phyloP scores from a whole-genome alignment of 2,888 invertebrate genomes.

The Agonopterix arenella region DNA sequence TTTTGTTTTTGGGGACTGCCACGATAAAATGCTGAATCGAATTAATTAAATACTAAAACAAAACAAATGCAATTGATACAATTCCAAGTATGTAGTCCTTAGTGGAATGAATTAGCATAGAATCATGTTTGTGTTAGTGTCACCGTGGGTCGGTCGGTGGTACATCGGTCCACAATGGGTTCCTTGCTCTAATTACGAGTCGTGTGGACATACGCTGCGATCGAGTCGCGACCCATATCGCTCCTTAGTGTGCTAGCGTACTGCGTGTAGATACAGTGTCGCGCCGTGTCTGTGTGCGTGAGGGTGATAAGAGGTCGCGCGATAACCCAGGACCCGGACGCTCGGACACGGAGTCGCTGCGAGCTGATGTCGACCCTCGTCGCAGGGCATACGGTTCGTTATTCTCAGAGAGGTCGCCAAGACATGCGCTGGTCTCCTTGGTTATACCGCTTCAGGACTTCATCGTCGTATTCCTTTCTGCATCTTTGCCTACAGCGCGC shows the following conservation, averaged over 20 bases:
- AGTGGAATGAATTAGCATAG: no score
- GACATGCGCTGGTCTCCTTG: background rate
- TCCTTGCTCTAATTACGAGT: conserved; percentile 44
- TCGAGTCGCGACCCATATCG: conserved; percentile 33
- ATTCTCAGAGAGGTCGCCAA: conserved; percentile 9
- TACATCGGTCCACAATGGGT: conserved; percentile 13
- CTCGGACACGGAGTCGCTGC: conserved; percentile 4
- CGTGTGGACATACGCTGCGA: conserved; percentile 29
- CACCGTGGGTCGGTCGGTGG: background rate
- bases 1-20: no score
- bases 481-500: no score
- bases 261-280: no score
- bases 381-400: conserved; percentile 3
- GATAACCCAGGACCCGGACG: conserved; percentile 38
- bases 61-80: no score
- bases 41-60: no score
- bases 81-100: no score
- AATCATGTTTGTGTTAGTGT: background rate
- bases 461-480: no score
- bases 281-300: conserved; percentile 17
- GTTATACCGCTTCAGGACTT: no score
- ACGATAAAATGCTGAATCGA: no score
- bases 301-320: conserved; percentile 48
- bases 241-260: no score
- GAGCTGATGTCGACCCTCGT: background rate